Percentiles rank a stretch among this genome's conserved stretches.
phyloP scores from a whole-genome alignment of 30 jellyfish, hydroid and myxozoan species.

The Rhopilema esculentum region DNA sequence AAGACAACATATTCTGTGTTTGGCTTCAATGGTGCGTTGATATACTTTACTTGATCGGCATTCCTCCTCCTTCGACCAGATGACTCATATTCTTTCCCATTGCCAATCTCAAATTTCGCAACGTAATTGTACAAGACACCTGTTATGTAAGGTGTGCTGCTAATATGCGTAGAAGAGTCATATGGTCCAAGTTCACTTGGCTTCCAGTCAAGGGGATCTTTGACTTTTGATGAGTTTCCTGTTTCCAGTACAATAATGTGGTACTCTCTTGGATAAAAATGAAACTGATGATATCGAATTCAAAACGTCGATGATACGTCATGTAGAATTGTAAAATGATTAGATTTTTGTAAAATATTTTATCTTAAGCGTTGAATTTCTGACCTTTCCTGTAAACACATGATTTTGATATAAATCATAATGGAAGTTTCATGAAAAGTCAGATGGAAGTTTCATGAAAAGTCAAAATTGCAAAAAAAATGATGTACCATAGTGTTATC shows the following conservation, averaged over 20 bases:
- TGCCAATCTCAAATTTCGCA: slow-evolving; percentile 63
- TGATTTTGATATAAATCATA: too few species aligned
- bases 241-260: slow-evolving; percentile 66
- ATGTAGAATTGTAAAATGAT: too few species aligned
- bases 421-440: too few species aligned
- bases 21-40: slow-evolving; percentile 63
- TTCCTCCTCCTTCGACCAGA: slow-evolving; percentile 22
- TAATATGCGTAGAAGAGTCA: slow-evolving; percentile 34
- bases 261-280: slow-evolving; percentile 38
- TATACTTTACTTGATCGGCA: slow-evolving; percentile 32
- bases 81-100: slow-evolving; percentile 69
- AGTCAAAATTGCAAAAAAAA: too few species aligned
- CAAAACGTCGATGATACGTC: not conserved
- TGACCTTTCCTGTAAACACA: too few species aligned
- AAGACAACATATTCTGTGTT: slow-evolving; percentile 66
- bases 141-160: slow-evolving; percentile 73
- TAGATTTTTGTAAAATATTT: too few species aligned
- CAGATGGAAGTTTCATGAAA: too few species aligned
- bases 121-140: slow-evolving; percentile 66
- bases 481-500: too few species aligned
- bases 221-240: not conserved
- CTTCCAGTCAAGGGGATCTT: slow-evolving; percentile 32
- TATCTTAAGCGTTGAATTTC: too few species aligned
- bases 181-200: slow-evolving; percentile 37
- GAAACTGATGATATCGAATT: too few species aligned